These are phyloP conservation scores for Galbula dea DNA, from an alignment of 2,113 vertebrate species.

Conservation along the genomic window DNA sequence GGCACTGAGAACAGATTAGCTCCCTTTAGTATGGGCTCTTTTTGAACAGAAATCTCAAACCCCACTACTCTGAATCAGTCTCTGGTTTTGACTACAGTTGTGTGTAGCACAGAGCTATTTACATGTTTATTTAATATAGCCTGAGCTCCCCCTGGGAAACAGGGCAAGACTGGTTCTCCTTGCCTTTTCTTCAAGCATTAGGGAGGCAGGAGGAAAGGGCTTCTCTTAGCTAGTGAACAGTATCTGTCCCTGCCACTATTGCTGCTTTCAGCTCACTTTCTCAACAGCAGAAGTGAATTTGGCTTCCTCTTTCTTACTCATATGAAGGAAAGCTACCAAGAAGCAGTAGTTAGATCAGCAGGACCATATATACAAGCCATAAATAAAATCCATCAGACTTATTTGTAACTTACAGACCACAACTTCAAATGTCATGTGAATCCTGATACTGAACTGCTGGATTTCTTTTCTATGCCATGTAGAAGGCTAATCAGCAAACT, in stretches of 20 bases:
- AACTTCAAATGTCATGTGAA: not conserved
- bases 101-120: not conserved
- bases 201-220: not conserved
- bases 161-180: not conserved
- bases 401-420: not conserved
- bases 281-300: not conserved
- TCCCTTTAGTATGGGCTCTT: not conserved
- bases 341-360: not conserved
- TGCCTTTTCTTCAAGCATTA: not conserved
- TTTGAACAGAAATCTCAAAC: not conserved
- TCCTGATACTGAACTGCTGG: not conserved
- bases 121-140: not conserved
- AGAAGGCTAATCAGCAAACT: not conserved
- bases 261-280: not conserved
- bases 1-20: not conserved
- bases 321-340: not conserved
- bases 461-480: not conserved
- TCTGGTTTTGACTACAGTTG: not conserved
- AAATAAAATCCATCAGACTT: conserved; percentile 19
- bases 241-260: not conserved
- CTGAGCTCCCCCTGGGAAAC: not conserved
- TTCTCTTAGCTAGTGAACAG: not conserved
- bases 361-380: not conserved
- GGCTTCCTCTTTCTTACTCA: not conserved
- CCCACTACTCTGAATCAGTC: not conserved